Evolutionary conservation across 2,113 vertebrate genomes (phyloP), one percentile per base, ranked within the genome.

Genomic region (Garra rufa): DNA sequence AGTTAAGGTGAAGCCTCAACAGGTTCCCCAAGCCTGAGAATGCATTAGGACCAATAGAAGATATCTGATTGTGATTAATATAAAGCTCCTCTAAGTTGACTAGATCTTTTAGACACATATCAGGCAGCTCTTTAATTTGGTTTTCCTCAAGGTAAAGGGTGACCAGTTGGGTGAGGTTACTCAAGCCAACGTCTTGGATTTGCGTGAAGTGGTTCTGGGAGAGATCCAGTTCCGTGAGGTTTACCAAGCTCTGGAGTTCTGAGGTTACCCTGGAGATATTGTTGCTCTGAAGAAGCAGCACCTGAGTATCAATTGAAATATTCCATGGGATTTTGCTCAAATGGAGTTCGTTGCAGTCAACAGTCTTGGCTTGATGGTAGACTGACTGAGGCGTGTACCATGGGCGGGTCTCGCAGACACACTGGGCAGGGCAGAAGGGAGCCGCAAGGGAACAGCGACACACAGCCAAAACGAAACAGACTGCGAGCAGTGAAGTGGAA

Each of bases 141-240:
- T 96, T 96, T 89, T 96, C 95, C 88, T 96, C 95, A 48, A 96
- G 87, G 90, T 96, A 95, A 76, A 96, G 92, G 7, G 95, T 96
- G 63, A 96, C 94, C 80, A 96, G 89, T 70, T 77, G 92, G 7
- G 85, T 90, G 78, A 95, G 92, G 83, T 94, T 93, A 24, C 87
- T 92, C 48, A 96, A 85, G 1, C 94, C 94, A 81, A 94, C 89
- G 2, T 93, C 91, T 24, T 84, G 88, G 69, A 96, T 93, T 90
- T 93, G 92, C 10, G 90, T 91, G 82, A 96, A 94, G 88, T 95
- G 95, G 89, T 96, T 96, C 90, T 96, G 95, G 1, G 95, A 96
- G 76, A 96, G 91, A 88, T 96, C 95, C 55, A 96, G 92, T 74
- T 96, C 95, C 0, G 95, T 96, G 82, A 96, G 91, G 90, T 96